Base-by-base conservation (phyloP, 1,140 invertebrate species). In the Matsumurasca onukii region DNA sequence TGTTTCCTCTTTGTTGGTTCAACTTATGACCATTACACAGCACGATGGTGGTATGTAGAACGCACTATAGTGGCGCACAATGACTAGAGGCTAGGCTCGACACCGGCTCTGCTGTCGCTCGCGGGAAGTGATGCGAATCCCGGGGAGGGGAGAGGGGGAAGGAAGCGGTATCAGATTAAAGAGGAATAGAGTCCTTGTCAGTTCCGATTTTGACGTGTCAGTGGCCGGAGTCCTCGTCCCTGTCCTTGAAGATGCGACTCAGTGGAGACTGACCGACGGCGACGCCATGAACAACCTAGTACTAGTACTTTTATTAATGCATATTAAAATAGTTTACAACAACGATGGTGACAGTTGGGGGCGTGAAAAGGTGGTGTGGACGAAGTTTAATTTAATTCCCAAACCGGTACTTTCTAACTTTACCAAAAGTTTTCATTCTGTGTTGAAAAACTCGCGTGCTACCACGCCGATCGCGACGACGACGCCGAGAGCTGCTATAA, bases 81-180 rank as follows among this genome's bases (percentile, higher is more conserved):
- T 59, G 55, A 29, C 55, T 27, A 12, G 55, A 22, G 20, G 20
- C 22, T 27, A 17, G 5, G 34, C 34, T 39, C 5, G 5, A 17
- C 34, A 39, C 5, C 25, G 55, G 20, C 49, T 22, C 15, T 13
- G 55, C 24, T 13, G 55, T 52, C 55, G 55, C 3, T 9, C 25
- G 55, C 5, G 30, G 55, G 55, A 59, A 59, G 55, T 59, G 49
- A 52, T n/a, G 49, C 49, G 55, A 25, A n/a, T 13, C 55, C 3
- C 3, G 55, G n/a, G 49, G 49, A 51, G 24, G 55, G 55, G 55
- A 59, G 55, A n/a, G 55, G 55, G 55, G 55, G 25, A 13, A 59
- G 55, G 55, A 59, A 59, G 55, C 55, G 55, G 55, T 59, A 59
- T 59, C 55, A 29, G 55, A 59, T 59, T 59, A 59, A 59, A 59